Conservation (phyloP, 2,113 vertebrate genomes). For the Capreolus pygargus region DNA sequence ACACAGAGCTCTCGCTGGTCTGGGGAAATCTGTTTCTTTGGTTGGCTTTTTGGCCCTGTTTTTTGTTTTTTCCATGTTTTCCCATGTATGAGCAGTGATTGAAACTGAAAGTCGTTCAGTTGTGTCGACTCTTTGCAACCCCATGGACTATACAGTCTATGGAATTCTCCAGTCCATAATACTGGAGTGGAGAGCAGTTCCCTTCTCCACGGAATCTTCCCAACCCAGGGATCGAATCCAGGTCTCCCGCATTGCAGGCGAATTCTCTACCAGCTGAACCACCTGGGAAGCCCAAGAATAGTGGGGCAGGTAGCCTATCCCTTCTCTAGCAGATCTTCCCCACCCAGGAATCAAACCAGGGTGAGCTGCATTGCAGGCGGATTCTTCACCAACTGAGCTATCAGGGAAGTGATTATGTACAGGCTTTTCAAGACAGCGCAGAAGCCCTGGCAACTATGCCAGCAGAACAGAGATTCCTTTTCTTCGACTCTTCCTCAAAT, state of each 20-base stretch:
- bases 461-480: not conserved
- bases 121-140: not conserved
- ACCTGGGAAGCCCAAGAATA: not conserved
- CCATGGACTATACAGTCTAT: not conserved
- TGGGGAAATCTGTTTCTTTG: not conserved
- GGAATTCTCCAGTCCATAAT: not conserved
- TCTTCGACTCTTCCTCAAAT: not conserved
- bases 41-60: not conserved
- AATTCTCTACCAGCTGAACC: not conserved
- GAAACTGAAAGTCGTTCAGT: not conserved
- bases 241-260: not conserved
- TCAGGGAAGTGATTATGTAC: not conserved
- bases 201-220: not conserved
- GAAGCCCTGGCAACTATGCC: not conserved
- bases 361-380: fast-evolving
- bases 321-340: not conserved
- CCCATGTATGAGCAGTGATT: not conserved
- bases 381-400: not conserved
- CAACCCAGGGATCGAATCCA: not conserved
- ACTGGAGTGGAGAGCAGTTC: not conserved
- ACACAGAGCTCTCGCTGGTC: fast-evolving
- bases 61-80: not conserved
- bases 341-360: not conserved
- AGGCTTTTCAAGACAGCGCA: not conserved
- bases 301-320: not conserved